Evolutionary conservation across 37 sponge, comb jelly and placozoan genomes (phyloP), one percentile per base, ranked within the genome.

Genomic region (Oscarella lobularis): DNA sequence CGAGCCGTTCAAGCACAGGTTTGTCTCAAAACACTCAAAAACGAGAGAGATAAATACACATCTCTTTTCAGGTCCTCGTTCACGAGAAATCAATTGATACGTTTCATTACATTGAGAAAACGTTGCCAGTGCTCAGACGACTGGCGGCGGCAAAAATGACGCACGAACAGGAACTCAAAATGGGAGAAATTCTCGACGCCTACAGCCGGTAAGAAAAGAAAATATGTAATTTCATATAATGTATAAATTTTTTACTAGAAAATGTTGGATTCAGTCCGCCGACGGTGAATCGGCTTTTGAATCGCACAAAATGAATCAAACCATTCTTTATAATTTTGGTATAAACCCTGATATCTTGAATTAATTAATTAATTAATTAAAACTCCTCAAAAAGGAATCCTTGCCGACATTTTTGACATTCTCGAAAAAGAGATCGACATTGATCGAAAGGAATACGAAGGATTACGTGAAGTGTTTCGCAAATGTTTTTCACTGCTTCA

Each of bases 221-320:
- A 48, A 27, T 48, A 27, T 48, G 60, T 48, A 48, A 27, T 48
- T 27, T 20, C 60, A 48, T 20, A 48, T 48, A 20, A n/a, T n/a
- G n/a, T n/a, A n/a, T n/a, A n/a, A n/a, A n/a, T n/a, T n/a, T n/a
- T n/a, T n/a, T n/a, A n/a, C n/a, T n/a, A n/a, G n/a, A n/a, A n/a
- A n/a, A n/a, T n/a, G n/a, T n/a, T n/a, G n/a, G n/a, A n/a, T 20
- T 27, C 60, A 20, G 60, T 20, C 14, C 60, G 60, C 20, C 60
- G 20, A 20, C 20, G 60, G 60, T 27, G 60, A 48, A 20, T 20
- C 9, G 60, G 20, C 60, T 48, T 9, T 69, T 32, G 82, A 86
- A 38, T 73, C 86, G 14, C 90, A 90, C 69, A 39, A 33, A 0
- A 83, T 82, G 79, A 90, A 90, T 70, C 90, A 90, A 70, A 86